These are phyloP conservation scores for Yponomeuta plumbellus DNA, from an alignment of 2,888 invertebrate species.

Conservation along the genomic window DNA sequence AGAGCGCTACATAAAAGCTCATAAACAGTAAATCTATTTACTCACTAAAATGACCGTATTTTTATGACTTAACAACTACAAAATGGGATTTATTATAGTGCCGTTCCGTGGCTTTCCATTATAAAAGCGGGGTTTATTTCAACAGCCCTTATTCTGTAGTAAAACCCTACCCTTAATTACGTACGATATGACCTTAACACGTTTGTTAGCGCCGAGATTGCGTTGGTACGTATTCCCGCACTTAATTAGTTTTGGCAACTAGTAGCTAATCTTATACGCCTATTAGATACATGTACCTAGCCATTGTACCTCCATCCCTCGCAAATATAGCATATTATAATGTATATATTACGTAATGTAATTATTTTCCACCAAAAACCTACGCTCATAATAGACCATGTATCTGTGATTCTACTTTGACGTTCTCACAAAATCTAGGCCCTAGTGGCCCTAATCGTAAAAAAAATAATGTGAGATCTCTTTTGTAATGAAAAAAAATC, in stretches of 20 bases:
- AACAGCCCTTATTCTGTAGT: conserved; percentile 3
- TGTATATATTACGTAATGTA: too few species aligned
- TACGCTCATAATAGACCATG: too few species aligned
- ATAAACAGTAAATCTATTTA: conserved; percentile 9
- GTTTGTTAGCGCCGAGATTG: conserved; percentile 13
- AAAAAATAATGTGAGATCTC: too few species aligned
- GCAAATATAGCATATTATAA: not conserved
- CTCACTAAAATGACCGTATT: not conserved
- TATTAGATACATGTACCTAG: not conserved
- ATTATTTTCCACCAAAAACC: too few species aligned
- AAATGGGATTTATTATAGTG: conserved; percentile 9
- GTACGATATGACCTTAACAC: conserved; percentile 11
- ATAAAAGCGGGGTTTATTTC: conserved; percentile 5
- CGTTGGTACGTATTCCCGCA: not conserved
- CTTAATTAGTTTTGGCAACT: conserved; percentile 12
- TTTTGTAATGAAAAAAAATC: too few species aligned
- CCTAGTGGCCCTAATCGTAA: too few species aligned
- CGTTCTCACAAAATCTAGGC: too few species aligned
- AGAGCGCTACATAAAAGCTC: not conserved
- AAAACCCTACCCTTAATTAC: conserved; percentile 10
- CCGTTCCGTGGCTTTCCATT: conserved; percentile 6
- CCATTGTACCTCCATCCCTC: not conserved
- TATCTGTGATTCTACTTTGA: too few species aligned
- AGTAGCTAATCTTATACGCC: not conserved
- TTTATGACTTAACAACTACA: conserved; percentile 9